Base-by-base conservation (phyloP, 2,797 vertebrate genomes). In the Macropus fuliginosus region DNA sequence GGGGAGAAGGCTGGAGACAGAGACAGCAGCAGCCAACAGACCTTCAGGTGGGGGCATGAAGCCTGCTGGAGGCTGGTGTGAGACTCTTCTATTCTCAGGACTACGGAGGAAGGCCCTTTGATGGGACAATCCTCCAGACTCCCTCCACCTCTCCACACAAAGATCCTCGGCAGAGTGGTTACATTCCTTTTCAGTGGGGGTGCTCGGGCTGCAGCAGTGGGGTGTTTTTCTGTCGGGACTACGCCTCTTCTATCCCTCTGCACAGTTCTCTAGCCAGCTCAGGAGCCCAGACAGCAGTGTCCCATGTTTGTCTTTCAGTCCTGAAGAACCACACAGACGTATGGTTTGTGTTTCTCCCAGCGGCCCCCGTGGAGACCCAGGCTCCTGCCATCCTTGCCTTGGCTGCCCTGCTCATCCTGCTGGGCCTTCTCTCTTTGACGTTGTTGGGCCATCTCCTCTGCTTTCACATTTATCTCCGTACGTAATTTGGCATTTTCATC, bases 391-490 rank as follows among this genome's bases (percentile, higher is more conserved):
- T 99, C 97, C 99, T 99, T 31, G 98, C 97, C 40, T 97, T 99
- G 54, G 99, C 99, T 87, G 99, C 99, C 9, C 93, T 99, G 16
- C 99, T 99, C 91, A 99, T 99, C 87, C 98, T 99, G 54, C 98
- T 99, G 97, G 99, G 99, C 92, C 98, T 99, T 89, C 98, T 99
- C 95, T 99, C 99, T 0, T 97, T 98, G 2, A 98, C 99, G 91
- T 98, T 99, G 95, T 99, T 99, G 0, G 99, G 99, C 54, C 99
- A 99, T 97, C 99, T 99, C 93, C 98, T 99, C 95, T 99, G 98
- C 98, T 99, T 99, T 98, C 99, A 99, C 98, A 96, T 99, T 95
- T 99, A 99, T 98, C 99, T 99, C 97, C 99, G 99, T 99, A 98
- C 93, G 99, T 98, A 87, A 89, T 90, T 54, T 59, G 40, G 40